Percentiles rank a stretch among this genome's conserved stretches.
phyloP scores from a whole-genome alignment of 2,113 vertebrate genomes.

The Lonchura striata region DNA sequence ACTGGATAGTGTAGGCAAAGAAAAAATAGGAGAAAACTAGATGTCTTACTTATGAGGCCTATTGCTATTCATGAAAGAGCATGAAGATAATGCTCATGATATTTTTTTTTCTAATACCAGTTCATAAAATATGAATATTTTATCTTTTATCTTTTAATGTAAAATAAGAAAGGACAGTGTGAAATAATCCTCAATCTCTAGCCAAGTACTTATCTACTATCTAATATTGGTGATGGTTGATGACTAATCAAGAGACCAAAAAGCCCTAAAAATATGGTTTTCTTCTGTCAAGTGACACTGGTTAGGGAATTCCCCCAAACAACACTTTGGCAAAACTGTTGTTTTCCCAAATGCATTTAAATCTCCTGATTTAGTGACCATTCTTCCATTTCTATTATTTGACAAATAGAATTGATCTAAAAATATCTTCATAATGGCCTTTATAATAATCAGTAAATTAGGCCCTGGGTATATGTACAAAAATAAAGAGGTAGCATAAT shows the following conservation, averaged over 20 bases:
- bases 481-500: neutral
- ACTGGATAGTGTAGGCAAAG: neutral
- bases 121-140: neutral
- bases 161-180: neutral
- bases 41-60: neutral
- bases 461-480: neutral
- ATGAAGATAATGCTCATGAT: neutral
- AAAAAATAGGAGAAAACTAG: neutral
- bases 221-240: neutral
- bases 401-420: neutral
- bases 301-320: too few relatives aligned
- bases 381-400: neutral
- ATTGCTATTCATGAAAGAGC: neutral
- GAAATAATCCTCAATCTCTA: neutral
- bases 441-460: neutral
- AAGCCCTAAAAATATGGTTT: neutral
- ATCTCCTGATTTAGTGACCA: neutral
- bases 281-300: neutral
- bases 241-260: neutral
- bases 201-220: neutral
- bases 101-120: neutral
- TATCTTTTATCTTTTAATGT: neutral
- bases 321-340: neutral
- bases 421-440: neutral
- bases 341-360: neutral